phyloP scores from a whole-genome alignment of 2,797 vertebrate genomes.

The Bovichtus variegatus region DNA sequence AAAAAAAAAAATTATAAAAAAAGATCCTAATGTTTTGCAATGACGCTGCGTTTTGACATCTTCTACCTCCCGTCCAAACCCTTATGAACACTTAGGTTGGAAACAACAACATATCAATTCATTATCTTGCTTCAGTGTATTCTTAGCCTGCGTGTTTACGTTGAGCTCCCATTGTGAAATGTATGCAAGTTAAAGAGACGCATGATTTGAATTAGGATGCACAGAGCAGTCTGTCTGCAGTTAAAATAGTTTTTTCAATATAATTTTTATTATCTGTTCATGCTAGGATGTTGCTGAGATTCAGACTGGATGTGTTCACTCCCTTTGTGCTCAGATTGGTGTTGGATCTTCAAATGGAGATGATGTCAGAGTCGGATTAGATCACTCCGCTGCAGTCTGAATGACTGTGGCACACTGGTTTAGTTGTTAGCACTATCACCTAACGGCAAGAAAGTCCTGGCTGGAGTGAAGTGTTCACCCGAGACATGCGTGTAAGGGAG shows the following conservation, averaged over 20 bases:
- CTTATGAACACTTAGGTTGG: constrained; percentile 21
- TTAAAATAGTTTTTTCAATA: constrained; percentile 28
- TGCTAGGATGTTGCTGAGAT: not conserved
- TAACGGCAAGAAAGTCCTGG: not conserved
- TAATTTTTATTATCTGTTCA: constrained; percentile 21
- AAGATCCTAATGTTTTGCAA: constrained; percentile 26
- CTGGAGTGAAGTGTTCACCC: not conserved
- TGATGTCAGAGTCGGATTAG: constrained; percentile 27
- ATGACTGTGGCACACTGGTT: not conserved
- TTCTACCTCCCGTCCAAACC: not conserved
- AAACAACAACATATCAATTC: constrained; percentile 12
- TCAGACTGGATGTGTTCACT: constrained; percentile 27
- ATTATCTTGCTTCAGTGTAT: constrained; percentile 15
- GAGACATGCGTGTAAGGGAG: not conserved
- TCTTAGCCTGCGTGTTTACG: constrained; percentile 11
- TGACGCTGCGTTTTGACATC: constrained; percentile 10
- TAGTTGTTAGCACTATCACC: constrained; percentile 12
- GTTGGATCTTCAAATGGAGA: constrained; percentile 16
- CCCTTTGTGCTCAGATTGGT: constrained; percentile 3
- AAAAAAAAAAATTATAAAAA: too few relatives aligned
- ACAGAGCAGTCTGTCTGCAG: constrained; percentile 5
- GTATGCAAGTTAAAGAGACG: constrained; percentile 3
- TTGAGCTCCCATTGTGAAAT: constrained; percentile 22
- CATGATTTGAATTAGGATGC: constrained; percentile 18
- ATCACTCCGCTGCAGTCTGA: constrained; percentile 23